Percentiles rank a stretch among this genome's conserved stretches.
Evolutionary conservation across 1,140 invertebrate genomes (phyloP).

Genomic region (Ruditapes philippinarum): DNA sequence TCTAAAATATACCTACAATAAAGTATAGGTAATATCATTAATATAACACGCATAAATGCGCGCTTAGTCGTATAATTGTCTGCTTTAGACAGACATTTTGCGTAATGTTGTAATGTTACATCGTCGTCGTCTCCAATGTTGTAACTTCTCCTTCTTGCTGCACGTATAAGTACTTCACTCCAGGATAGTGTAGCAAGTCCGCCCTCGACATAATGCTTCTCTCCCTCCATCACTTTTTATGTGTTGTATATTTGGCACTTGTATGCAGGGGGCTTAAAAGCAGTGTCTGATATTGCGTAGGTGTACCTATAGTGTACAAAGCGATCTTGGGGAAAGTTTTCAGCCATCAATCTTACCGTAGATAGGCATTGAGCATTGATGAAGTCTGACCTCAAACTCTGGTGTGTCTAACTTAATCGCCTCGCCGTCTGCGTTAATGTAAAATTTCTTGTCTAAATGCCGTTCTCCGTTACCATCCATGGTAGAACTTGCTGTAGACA

Average conservation of each 20-base stretch:
- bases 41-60: neutral
- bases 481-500: neutral
- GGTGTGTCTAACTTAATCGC: conserved; percentile 62
- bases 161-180: too few species aligned
- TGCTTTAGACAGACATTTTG: neutral
- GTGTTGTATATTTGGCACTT: neutral
- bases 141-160: neutral
- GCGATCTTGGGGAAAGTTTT: neutral
- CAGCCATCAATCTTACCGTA: conserved; percentile 60
- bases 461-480: conserved; percentile 21
- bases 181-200: too few species aligned
- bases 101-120: neutral
- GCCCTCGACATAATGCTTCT: neutral
- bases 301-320: neutral
- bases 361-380: conserved; percentile 55
- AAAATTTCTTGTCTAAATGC: conserved; percentile 62
- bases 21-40: neutral
- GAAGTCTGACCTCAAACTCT: conserved; percentile 59
- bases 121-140: neutral
- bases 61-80: neutral
- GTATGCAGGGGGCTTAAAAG: neutral
- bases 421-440: conserved; percentile 75
- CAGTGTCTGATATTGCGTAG: neutral
- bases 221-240: neutral
- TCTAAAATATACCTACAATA: neutral